Evolutionary conservation across 1,140 invertebrate genomes (phyloP), one percentile per base, ranked within the genome.

Genomic region (Venustaconcha ellipsiformis): DNA sequence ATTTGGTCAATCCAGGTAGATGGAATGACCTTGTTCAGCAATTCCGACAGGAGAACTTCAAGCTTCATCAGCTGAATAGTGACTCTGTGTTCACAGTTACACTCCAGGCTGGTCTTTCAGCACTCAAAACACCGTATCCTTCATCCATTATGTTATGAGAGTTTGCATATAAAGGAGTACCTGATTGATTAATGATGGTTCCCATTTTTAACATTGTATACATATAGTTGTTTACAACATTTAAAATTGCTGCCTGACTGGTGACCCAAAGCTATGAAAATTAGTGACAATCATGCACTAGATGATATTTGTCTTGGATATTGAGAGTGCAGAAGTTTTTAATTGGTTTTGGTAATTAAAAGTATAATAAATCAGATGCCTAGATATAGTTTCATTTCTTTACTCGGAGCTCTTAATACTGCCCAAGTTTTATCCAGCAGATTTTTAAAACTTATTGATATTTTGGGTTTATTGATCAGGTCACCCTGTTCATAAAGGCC

Each of bases 11-110:
- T 84, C 92, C 92, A 74, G 90, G 80, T 4, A 91, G 94, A 74
- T 99, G 97, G 97, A 91, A 94, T 37, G 92, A 92, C 76, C 91
- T 99, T 37, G 95, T 98, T 71, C 92, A 94, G 78, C 96, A 98
- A 90, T 99, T 99, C 90, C 93, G 97, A 23, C 93, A 95, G 83
- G 97, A 98, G 90, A 98, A 98, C 89, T 97, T 96, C 87, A 94
- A 96, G 81, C 92, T 99, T 55, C 97, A 97, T 89, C 97, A 99
- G 90, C 91, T 99, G 56, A 95, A 96, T 58, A 94, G 94, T 71
- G 94, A 96, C 81, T 97, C 96, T 64, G 95, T 97, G 17, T 96
- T 99, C 84, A 95, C 95, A 30, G 96, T 97, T 0, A 94, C 96
- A 56, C 91, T 97, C 57, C 95, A 96, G 88, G 96, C 97, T 72